Evolutionary conservation across 2,113 vertebrate species (phyloP).

Genomic region (Australoheros scitulus): DNA sequence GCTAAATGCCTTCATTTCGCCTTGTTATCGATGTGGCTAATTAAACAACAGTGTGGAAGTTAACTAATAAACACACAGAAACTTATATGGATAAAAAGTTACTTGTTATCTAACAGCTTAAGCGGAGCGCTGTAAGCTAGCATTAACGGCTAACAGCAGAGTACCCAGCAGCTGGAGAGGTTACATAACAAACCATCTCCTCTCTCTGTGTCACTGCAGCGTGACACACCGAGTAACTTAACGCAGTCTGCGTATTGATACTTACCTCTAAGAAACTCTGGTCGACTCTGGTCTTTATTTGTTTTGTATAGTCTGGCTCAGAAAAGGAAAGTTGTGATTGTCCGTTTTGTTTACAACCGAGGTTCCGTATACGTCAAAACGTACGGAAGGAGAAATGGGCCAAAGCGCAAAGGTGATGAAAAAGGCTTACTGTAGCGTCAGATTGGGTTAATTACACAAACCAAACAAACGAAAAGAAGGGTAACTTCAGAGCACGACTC

Average conservation of each 20-base stretch:
- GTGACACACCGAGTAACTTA: neutral
- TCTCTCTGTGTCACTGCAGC: neutral
- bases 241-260: neutral
- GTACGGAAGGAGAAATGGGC: constrained; percentile 32
- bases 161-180: neutral
- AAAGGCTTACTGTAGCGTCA: neutral
- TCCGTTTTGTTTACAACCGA: constrained; percentile 71
- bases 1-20: neutral
- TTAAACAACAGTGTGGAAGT: neutral
- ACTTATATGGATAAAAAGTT: neutral
- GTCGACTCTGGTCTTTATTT: too few species aligned
- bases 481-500: neutral
- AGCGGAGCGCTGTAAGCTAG: neutral
- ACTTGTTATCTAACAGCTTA: neutral
- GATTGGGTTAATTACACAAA: neutral
- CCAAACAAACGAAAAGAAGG: too few species aligned
- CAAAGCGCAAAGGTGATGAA: constrained; percentile 10
- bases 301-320: neutral
- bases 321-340: neutral
- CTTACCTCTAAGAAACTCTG: constrained; percentile 28
- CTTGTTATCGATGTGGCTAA: neutral
- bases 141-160: constrained; percentile 7
- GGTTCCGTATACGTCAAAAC: constrained; percentile 45
- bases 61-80: neutral
- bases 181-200: constrained; percentile 38